Evolutionary conservation across 1,140 invertebrate genomes (phyloP).

Genomic region (Drosophila repletoides): DNA sequence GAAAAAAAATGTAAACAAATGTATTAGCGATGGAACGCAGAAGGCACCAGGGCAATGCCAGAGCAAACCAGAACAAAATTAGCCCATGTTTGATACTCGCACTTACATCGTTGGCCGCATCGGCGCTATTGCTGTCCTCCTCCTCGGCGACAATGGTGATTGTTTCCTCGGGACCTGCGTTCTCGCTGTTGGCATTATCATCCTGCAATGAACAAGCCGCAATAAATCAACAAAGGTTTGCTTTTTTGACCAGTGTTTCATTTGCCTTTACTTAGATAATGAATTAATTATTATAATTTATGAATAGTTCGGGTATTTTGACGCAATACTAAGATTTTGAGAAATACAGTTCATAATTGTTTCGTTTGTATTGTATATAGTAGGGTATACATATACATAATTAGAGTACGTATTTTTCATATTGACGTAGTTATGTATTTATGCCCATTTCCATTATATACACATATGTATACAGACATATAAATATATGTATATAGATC

Average conservation of each 20-base stretch:
- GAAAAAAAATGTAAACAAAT: slow-evolving; percentile 14
- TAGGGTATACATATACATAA: background rate
- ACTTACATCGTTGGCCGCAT: slow-evolving; percentile 61
- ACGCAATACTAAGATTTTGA: background rate
- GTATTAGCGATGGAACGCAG: slow-evolving; percentile 16
- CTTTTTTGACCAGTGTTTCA: slow-evolving; percentile 21
- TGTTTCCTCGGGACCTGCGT: background rate
- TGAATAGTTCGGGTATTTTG: slow-evolving; percentile 2
- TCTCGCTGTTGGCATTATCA: slow-evolving; percentile 46
- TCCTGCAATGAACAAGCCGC: slow-evolving; percentile 68
- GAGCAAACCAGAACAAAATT: background rate
- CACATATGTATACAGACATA: background rate
- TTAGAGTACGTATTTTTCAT: background rate
- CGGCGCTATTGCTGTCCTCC: slow-evolving; percentile 62
- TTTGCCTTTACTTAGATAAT: slow-evolving; percentile 51
- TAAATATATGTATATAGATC: background rate
- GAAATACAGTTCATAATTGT: background rate
- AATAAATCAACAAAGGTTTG: slow-evolving; percentile 59
- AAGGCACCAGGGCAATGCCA: background rate
- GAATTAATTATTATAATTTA: slow-evolving; percentile 12
- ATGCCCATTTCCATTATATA: background rate
- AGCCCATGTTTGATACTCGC: background rate
- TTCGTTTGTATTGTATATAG: background rate
- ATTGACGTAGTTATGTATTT: background rate
- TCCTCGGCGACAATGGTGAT: slow-evolving; percentile 9